A percentile compares a stretch with the other conserved stretches of the same genome.
These are phyloP conservation scores for Tenodera sinensis DNA, from an alignment of 2,888 invertebrate species.

Conservation along the genomic window DNA sequence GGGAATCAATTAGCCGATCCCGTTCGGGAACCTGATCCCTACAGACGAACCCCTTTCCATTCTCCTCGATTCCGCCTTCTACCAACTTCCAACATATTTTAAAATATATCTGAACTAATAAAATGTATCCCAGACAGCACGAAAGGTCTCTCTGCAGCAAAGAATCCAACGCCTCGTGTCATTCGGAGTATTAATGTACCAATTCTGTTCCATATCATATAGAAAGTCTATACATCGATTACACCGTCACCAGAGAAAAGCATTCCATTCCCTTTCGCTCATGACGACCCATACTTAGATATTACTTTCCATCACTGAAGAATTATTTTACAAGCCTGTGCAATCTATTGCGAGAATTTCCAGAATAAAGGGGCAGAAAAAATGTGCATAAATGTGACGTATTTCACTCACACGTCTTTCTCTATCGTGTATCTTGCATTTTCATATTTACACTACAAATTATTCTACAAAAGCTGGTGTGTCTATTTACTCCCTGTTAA, in stretches of 20 bases:
- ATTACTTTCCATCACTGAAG: not conserved
- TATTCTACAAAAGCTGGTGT: too few relatives aligned
- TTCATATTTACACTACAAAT: too few relatives aligned
- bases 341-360: too few relatives aligned
- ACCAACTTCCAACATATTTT: not conserved
- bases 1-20: slow-evolving; percentile 24
- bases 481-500: too few relatives aligned
- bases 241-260: not conserved
- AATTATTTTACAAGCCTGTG: not conserved
- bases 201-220: not conserved
- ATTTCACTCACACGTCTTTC: too few relatives aligned
- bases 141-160: not conserved
- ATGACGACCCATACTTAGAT: not conserved
- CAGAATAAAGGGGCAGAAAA: too few relatives aligned
- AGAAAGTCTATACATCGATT: not conserved
- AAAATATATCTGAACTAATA: slow-evolving; percentile 6
- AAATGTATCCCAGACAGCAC: not conserved
- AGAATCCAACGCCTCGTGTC: not conserved
- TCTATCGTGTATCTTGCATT: too few relatives aligned
- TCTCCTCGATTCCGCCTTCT: not conserved
- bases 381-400: too few relatives aligned
- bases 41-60: not conserved
- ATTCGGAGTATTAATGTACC: not conserved
- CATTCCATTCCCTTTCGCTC: not conserved
- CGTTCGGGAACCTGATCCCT: not conserved